Base-by-base conservation (phyloP, 2,888 invertebrate species). In the Spialia ferax region DNA sequence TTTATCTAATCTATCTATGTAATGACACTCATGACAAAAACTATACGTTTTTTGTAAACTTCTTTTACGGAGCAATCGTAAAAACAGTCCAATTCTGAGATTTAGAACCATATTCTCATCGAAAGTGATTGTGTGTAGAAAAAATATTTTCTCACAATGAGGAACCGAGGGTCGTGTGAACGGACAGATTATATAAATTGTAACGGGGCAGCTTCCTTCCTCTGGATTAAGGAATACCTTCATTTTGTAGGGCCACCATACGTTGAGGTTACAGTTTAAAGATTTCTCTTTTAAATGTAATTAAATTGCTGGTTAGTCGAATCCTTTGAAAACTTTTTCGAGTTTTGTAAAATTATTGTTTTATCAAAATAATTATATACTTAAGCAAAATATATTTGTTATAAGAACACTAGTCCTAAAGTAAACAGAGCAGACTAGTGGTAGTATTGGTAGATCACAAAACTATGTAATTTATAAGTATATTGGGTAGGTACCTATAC, bases 201-300 rank as follows among this genome's bases (percentile, higher is more conserved):
- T 78, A 80, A 78, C 80, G 80, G 79, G 70, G 63, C 76, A 50
- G 69, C 72, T 78, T 82, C 81, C 82, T 79, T 81, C 81, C 77
- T 67, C 48, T 59, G 61, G 65, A 66, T 66, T 52, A 60, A 59
- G 18, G 59, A 52, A 66, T 54, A 48, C 50, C 35, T 60, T 57
- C 57, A 57, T 56, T 50, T 45, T 10, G 70, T 65, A 62, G 32
- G 38, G 18, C 56, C 38, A 52, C 65, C 56, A 64, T 22, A 10
- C 20, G 7, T 35, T 13, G 20, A n/a, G n/a, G 42, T 22, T 18
- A 23, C 8, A 38, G n/a, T n/a, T 38, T 38, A 38, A n/a, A n/a
- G 26, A 6, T 26, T 6, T n/a, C n/a, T n/a, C n/a, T n/a, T n/a
- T n/a, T n/a, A n/a, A n/a, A n/a, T 4, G 6, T 4, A 26, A 26